Percentiles rank a stretch among this genome's conserved stretches.
Evolutionary conservation across 2,888 invertebrate species (phyloP).

Genomic region (Phoronis australis): DNA sequence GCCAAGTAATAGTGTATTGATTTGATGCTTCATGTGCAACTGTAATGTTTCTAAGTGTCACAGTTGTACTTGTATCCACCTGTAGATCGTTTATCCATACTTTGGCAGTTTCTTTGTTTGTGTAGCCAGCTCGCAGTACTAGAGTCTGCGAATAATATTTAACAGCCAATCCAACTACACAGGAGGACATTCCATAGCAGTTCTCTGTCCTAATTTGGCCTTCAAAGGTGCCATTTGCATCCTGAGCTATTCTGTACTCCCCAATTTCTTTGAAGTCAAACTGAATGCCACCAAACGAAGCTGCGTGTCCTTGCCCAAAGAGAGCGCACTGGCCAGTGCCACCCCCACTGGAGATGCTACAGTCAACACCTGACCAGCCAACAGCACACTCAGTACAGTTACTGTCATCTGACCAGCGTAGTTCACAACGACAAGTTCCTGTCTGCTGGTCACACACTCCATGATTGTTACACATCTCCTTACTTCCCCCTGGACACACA

Average conservation of each 20-base stretch:
- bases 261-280: conserved; percentile 14
- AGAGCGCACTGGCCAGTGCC: conserved; percentile 5
- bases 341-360: conserved; percentile 4
- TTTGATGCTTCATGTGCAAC: neutral
- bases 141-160: conserved; percentile 9
- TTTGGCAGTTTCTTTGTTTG: conserved; percentile 14
- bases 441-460: conserved; percentile 15
- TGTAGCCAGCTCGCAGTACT: conserved; percentile 15
- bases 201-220: conserved; percentile 12
- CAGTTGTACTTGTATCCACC: conserved; percentile 1
- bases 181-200: conserved; percentile 13
- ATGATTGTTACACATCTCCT: conserved; percentile 14
- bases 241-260: conserved; percentile 11
- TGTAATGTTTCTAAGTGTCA: neutral
- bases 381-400: conserved; percentile 15
- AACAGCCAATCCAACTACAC: conserved; percentile 15
- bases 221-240: conserved; percentile 3
- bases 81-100: conserved; percentile 8
- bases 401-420: conserved; percentile 10
- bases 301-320: conserved; percentile 16
- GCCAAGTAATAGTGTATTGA: neutral
- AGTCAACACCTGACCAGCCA: conserved; percentile 17
- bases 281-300: conserved; percentile 9
- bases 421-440: conserved; percentile 18
- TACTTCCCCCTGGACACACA: conserved; percentile 18